Conservation (phyloP, 2,888 invertebrate genomes). For the Pristionchus maxplancki region DNA sequence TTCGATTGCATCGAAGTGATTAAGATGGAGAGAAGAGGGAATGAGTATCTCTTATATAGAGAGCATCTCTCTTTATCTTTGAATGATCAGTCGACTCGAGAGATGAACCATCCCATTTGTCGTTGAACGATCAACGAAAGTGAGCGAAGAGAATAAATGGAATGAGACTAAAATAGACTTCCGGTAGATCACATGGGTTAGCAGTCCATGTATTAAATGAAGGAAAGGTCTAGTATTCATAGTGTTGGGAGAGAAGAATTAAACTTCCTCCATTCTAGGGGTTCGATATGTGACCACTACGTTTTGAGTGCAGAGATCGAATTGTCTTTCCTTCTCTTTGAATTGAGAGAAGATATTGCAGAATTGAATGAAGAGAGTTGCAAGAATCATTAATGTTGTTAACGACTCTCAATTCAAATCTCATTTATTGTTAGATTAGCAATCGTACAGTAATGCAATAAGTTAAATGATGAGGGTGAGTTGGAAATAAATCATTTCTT, state of each 20-base stretch:
- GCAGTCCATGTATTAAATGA: background rate
- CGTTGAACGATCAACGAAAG: conserved; percentile 14
- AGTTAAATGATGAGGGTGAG: background rate
- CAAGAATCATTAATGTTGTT: background rate
- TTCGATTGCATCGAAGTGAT: background rate
- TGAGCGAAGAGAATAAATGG: background rate
- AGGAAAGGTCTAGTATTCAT: background rate
- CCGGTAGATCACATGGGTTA: background rate
- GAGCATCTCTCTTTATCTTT: conserved; percentile 30
- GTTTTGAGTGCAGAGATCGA: background rate
- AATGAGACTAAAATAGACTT: conserved; percentile 7
- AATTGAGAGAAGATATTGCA: background rate
- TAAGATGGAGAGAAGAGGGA: background rate
- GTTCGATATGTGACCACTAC: background rate
- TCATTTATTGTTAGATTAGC: background rate
- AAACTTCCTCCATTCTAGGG: background rate
- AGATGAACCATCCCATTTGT: conserved; percentile 3
- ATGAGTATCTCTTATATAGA: background rate
- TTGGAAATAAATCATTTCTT: conserved; percentile 1
- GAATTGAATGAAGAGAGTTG: background rate
- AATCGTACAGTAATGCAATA: background rate
- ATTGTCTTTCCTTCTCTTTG: conserved; percentile 6
- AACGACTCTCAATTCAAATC: background rate
- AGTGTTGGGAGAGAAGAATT: background rate
- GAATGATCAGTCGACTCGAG: background rate